Evolutionary conservation across 2,797 vertebrate genomes (phyloP).

Genomic region (Karalla daura): DNA sequence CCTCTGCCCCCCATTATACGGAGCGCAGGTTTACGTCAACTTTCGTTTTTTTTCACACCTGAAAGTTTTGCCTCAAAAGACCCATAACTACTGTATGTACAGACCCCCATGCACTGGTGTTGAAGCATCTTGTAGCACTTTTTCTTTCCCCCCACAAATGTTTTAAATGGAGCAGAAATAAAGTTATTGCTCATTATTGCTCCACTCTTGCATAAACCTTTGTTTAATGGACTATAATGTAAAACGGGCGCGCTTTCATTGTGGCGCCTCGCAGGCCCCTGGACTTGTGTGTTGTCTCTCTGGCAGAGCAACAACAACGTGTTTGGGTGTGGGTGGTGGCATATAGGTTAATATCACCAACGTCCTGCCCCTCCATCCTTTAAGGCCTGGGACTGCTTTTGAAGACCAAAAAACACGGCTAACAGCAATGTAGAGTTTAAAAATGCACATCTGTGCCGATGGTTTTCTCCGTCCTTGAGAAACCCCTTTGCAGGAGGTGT

Average conservation of each 20-base stretch:
- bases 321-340: constrained; percentile 5
- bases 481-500: too few species aligned
- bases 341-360: too few species aligned
- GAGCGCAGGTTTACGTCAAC: too few species aligned
- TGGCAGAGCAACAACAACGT: constrained; percentile 5
- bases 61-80: too few species aligned
- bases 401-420: neutral
- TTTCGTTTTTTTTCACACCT: too few species aligned
- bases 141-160: neutral
- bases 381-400: neutral
- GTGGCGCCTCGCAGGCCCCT: neutral
- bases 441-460: neutral
- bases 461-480: too few species aligned
- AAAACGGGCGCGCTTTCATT: neutral
- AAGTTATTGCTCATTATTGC: neutral
- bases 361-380: neutral
- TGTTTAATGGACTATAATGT: neutral
- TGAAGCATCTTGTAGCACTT: neutral
- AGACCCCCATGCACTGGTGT: too few species aligned
- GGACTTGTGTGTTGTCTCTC: neutral
- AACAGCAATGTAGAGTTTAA: neutral
- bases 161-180: neutral
- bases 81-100: too few species aligned
- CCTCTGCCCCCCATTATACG: too few species aligned
- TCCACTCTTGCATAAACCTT: neutral